Evolutionary conservation across 2,888 invertebrate genomes (phyloP).

Genomic region (Chaitophorus viminalis): DNA sequence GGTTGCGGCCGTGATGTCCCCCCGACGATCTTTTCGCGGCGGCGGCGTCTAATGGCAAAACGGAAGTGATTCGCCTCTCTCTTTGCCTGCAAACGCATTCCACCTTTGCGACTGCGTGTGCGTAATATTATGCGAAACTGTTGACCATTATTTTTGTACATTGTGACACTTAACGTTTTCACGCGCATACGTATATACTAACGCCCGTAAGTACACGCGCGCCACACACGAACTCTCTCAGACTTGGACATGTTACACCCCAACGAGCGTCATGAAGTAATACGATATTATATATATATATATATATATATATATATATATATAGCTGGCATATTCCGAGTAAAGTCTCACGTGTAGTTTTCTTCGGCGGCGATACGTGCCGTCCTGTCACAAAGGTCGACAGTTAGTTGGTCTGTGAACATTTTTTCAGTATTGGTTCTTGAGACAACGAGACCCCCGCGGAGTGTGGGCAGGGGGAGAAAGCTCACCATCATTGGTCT

Average conservation of each 20-base stretch:
- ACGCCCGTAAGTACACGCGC: not conserved
- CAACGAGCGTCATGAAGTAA: too few relatives aligned
- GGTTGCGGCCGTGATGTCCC: not conserved
- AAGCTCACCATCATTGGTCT: too few relatives aligned
- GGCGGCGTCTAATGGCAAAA: slow-evolving; percentile 6
- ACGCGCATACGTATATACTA: not conserved
- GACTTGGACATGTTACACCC: too few relatives aligned
- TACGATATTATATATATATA: too few relatives aligned
- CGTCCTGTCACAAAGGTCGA: too few relatives aligned
- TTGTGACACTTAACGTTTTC: not conserved
- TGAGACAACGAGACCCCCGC: too few relatives aligned
- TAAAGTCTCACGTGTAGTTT: not conserved
- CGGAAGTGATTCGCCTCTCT: not conserved
- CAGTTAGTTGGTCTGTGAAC: too few relatives aligned
- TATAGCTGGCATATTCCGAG: too few relatives aligned
- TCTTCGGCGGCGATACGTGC: not conserved
- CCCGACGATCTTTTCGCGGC: not conserved
- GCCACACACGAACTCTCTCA: too few relatives aligned
- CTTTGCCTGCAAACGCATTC: not conserved
- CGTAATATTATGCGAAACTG: not conserved
- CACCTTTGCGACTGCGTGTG: not conserved
- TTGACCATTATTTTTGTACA: not conserved
- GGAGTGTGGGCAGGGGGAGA: too few relatives aligned
- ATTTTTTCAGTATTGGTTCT: too few relatives aligned
- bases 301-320: too few relatives aligned